These are phyloP conservation scores for Dyspetes luteomarginatus DNA, from an alignment of 2,888 invertebrate genomes.

Conservation along the genomic window DNA sequence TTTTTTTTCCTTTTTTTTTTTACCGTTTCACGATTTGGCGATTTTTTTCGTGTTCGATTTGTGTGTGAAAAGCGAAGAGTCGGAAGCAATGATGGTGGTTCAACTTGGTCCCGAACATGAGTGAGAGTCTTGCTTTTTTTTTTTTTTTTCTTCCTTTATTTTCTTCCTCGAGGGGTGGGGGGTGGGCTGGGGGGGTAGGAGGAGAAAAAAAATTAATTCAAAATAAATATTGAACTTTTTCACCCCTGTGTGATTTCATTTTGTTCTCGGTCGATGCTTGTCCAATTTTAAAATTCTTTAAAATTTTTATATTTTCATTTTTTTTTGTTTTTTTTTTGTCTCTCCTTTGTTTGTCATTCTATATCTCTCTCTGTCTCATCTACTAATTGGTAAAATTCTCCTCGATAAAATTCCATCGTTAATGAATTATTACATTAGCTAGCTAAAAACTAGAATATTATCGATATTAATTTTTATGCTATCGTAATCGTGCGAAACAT, in stretches of 20 bases:
- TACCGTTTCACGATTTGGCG: conserved; percentile 3
- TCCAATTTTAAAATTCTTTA: conserved; percentile 23
- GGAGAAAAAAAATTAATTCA: background rate
- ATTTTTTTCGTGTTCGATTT: conserved; percentile 11
- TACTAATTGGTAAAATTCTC: conserved; percentile 16
- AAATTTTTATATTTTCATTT: conserved; percentile 24
- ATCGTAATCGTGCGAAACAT: conserved; percentile 62
- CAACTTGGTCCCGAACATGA: conserved; percentile 83
- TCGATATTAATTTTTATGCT: conserved; percentile 40
- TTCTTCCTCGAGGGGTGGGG: conserved; percentile 37
- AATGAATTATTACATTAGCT: conserved; percentile 55
- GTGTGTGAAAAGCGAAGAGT: conserved; percentile 62
- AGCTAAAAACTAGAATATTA: conserved; percentile 58
- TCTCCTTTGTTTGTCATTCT: background rate
- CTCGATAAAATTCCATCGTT: conserved; percentile 34
- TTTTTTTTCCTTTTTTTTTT: conserved; percentile 12
- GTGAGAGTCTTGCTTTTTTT: conserved; percentile 68
- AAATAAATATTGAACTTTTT: conserved; percentile 21
- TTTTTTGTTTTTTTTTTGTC: background rate
- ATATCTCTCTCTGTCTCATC: conserved; percentile 33
- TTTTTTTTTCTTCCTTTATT: conserved; percentile 42
- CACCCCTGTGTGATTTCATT: conserved; percentile 31
- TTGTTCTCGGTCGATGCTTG: conserved; percentile 31
- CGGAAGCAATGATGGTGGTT: conserved; percentile 76
- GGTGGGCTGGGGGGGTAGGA: no score